These are phyloP conservation scores for Plusia festucae DNA, from an alignment of 2,888 invertebrate genomes.

Conservation along the genomic window DNA sequence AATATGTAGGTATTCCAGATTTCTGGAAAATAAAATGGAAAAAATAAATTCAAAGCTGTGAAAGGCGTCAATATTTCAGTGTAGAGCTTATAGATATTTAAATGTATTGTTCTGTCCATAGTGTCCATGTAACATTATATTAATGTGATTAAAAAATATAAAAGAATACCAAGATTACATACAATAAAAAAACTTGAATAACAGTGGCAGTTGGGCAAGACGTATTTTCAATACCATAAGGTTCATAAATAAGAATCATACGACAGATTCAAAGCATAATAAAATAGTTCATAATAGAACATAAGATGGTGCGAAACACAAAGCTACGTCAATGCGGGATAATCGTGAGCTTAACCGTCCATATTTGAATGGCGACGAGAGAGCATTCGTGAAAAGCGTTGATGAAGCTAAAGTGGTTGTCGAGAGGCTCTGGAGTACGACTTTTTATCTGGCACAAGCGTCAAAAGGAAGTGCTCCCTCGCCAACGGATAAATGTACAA, in stretches of 20 bases:
- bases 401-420: slow-evolving; percentile 64
- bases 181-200: neutral
- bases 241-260: too few species aligned
- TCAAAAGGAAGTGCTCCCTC: slow-evolving; percentile 36
- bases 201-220: too few species aligned
- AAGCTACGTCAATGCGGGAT: slow-evolving; percentile 53
- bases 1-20: slow-evolving; percentile 13
- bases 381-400: slow-evolving; percentile 65
- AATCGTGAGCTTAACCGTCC: slow-evolving; percentile 61
- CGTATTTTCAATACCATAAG: too few species aligned
- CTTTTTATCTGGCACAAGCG: slow-evolving; percentile 53
- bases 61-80: neutral
- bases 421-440: slow-evolving; percentile 50
- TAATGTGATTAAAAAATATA: neutral
- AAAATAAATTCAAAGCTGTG: neutral
- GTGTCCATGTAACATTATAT: neutral
- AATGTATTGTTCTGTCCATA: neutral
- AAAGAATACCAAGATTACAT: too few species aligned
- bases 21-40: neutral
- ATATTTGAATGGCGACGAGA: slow-evolving; percentile 54
- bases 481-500: slow-evolving; percentile 27
- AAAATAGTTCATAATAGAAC: neutral
- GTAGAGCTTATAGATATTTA: neutral
- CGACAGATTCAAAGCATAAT: neutral
- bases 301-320: slow-evolving; percentile 21